phyloP scores from a whole-genome alignment of 1,140 invertebrate species.

The Drosophila nasuta region DNA sequence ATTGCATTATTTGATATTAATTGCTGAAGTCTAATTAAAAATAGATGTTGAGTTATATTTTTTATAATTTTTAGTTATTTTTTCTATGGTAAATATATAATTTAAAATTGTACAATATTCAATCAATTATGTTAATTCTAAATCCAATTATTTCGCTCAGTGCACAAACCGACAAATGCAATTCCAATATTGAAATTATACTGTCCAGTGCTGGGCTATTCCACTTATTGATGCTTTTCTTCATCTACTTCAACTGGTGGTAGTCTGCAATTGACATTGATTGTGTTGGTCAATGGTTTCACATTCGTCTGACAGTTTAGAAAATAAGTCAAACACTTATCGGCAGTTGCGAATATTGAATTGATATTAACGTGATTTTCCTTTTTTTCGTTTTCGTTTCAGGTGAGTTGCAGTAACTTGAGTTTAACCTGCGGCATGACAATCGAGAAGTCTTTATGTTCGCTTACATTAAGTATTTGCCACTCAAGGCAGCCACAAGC shows the following conservation, averaged over 20 bases:
- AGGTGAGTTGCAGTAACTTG: constrained; percentile 39
- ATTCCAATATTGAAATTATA: constrained; percentile 56
- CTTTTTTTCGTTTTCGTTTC: constrained; percentile 34
- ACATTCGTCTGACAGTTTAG: constrained; percentile 1
- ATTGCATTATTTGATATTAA: too few species aligned
- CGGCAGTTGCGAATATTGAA: constrained; percentile 10
- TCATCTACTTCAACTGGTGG: neutral
- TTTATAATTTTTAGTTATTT: too few species aligned
- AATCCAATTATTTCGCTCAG: neutral
- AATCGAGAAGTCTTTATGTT: constrained; percentile 8
- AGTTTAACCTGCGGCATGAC: neutral
- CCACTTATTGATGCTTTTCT: constrained; percentile 46
- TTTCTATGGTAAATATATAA: too few species aligned
- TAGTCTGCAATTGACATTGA: constrained; percentile 59
- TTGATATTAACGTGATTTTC: constrained; percentile 44
- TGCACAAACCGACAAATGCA: constrained; percentile 22
- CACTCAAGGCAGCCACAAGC: constrained; percentile 42
- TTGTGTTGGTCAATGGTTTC: constrained; percentile 34
- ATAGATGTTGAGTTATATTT: too few species aligned
- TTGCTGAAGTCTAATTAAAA: too few species aligned
- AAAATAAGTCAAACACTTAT: constrained; percentile 17
- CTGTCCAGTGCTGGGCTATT: constrained; percentile 45
- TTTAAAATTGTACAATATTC: too few species aligned
- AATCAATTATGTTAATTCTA: too few species aligned
- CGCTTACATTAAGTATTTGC: constrained; percentile 33